Percentiles rank a stretch among this genome's conserved stretches.
Conservation (phyloP, 2,113 vertebrate genomes). For the Calyptommatus sinebrachiatus region DNA sequence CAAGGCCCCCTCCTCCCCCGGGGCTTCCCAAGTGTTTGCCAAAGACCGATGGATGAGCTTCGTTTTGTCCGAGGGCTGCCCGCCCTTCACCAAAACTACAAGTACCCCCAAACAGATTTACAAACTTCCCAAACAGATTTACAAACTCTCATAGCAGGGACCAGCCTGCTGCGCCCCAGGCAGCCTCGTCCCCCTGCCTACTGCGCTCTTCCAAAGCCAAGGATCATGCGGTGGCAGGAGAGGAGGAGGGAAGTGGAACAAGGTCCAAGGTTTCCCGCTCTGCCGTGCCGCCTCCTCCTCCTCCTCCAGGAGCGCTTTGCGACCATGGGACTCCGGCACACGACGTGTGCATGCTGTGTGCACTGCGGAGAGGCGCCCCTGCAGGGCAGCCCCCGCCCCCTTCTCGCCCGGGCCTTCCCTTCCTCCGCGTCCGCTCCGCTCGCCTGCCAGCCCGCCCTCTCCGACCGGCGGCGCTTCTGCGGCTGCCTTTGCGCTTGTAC, state of each 20-base stretch:
- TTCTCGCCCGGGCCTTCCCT: not conserved
- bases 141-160: not conserved
- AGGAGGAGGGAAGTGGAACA: too few species aligned
- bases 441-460: not conserved
- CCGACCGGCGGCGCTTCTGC: not conserved
- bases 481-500: slow-evolving; percentile 64
- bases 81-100: slow-evolving; percentile 17
- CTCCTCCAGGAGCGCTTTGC: too few species aligned
- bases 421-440: not conserved
- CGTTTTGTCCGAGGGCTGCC: slow-evolving; percentile 14
- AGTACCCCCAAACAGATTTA: not conserved
- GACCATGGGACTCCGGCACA: too few species aligned
- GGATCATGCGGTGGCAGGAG: too few species aligned
- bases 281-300: too few species aligned
- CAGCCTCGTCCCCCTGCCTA: not conserved
- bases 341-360: too few species aligned
- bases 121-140: not conserved
- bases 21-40: not conserved
- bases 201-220: too few species aligned
- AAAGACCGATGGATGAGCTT: too few species aligned
- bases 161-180: not conserved
- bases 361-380: too few species aligned
- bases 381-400: too few species aligned
- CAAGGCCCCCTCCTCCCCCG: not conserved
- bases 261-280: too few species aligned